Base-by-base conservation (phyloP, 2,888 invertebrate genomes). In the Sinodicranocentrus sp. region DNA sequence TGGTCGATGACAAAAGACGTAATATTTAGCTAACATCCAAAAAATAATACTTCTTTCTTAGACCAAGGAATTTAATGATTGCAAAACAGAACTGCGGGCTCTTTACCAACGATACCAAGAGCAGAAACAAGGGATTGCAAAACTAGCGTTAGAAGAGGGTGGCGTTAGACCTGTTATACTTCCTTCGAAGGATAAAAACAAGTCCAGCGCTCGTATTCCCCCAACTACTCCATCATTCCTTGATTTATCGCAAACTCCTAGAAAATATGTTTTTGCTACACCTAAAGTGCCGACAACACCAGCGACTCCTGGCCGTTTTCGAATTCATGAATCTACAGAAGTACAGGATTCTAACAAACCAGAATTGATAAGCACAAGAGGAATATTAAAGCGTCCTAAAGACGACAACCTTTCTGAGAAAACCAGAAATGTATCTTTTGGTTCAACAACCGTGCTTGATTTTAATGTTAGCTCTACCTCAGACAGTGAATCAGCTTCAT, bases 361-460 rank as follows among this genome's bases (percentile, higher is more conserved):
- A n/a, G 73, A 19, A 23, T 39, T 39, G 65, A 5, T 48, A 65
- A 43, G 13, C 43, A 1, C 13, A 6, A 43, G 19, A 26, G 48
- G 70, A 8, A 78, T 78, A n/a, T 39, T 78, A 6, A 78, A 78
- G 21, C 68, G 78, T 15, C 48, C 65, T 21, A 65, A 39, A 39
- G 39, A 39, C 43, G 43, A 61, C 2, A 61, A 23, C 33, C 19
- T 33, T 21, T 57, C 3, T 43, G 39, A 76, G 39, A 33, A 59
- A 21, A 59, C 8, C 26, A 57, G 33, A 59, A 59, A 25, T 21
- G 78, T 78, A 1, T 26, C 61, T 19, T 78, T 78, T 61, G 78
- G 78, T 0, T 48, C 68, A 21, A 61, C 70, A 0, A 19, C n/a
- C 1, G 39, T 70, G 8, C 3, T 44, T 1, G 70, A 70, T 17